phyloP scores from a whole-genome alignment of 2,113 vertebrate species.

The Clupea harengus region DNA sequence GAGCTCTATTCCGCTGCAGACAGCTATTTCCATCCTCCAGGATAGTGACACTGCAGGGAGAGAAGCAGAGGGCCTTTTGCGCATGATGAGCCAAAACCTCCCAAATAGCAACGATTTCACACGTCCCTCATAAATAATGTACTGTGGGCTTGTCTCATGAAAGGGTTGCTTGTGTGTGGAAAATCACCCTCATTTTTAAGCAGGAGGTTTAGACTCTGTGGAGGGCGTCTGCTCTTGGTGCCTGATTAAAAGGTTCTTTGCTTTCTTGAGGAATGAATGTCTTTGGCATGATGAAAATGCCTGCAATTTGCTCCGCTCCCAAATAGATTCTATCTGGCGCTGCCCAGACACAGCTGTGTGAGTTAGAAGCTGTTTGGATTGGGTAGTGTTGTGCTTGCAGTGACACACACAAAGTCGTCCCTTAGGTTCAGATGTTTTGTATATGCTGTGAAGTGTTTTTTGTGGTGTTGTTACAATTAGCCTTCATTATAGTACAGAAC shows the following conservation, averaged over 20 bases:
- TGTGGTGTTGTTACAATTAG: too few species aligned
- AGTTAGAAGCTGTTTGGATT: too few species aligned
- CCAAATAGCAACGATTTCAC: not conserved
- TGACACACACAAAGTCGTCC: too few species aligned
- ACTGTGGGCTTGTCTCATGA: not conserved
- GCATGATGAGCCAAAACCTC: not conserved
- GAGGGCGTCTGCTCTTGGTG: not conserved
- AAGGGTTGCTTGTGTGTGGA: not conserved
- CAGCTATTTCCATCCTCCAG: not conserved
- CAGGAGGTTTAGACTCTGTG: not conserved
- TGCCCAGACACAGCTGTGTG: too few species aligned
- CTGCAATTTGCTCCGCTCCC: not conserved
- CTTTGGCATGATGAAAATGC: not conserved
- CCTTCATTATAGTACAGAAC: too few species aligned
- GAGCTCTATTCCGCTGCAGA: not conserved
- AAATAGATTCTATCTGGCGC: not conserved
- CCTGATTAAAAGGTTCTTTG: not conserved
- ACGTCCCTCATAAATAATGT: constrained; percentile 6
- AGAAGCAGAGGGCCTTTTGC: not conserved
- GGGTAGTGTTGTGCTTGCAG: too few species aligned
- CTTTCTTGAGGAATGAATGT: not conserved
- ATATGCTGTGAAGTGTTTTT: too few species aligned
- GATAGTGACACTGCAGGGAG: not conserved
- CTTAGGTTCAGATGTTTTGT: too few species aligned
- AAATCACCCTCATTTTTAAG: not conserved